These are phyloP conservation scores for Patella caerulea DNA, from an alignment of 2,888 invertebrate species.

Conservation along the genomic window DNA sequence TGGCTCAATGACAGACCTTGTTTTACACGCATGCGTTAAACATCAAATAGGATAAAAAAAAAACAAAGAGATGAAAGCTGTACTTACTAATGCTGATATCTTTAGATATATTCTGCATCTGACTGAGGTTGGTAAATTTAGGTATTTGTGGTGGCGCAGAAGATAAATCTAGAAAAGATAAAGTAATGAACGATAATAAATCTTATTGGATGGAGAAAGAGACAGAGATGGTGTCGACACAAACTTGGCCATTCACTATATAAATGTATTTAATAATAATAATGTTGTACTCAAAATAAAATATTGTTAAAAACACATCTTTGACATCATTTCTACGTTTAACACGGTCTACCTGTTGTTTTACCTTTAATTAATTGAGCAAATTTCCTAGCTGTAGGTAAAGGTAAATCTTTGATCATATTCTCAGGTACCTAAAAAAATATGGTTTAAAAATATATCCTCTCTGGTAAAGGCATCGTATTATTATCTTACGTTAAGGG, in stretches of 20 bases:
- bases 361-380: too few relatives aligned
- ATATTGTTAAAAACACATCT: too few relatives aligned
- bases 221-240: neutral
- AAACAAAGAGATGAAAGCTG: neutral
- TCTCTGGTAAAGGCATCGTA: too few relatives aligned
- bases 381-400: conserved; percentile 34
- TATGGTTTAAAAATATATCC: too few relatives aligned
- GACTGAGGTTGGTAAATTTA: neutral
- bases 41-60: neutral
- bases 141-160: neutral
- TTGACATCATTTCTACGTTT: too few relatives aligned
- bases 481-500: too few relatives aligned
- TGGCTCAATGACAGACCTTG: too few relatives aligned
- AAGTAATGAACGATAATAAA: neutral
- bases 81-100: neutral
- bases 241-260: too few relatives aligned
- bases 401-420: conserved; percentile 39
- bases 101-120: conserved; percentile 4
- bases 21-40: neutral
- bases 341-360: too few relatives aligned
- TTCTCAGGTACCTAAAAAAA: conserved; percentile 37
- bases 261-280: too few relatives aligned
- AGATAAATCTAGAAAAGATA: neutral
- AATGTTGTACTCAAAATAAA: too few relatives aligned
- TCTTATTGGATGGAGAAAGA: neutral